These are phyloP conservation scores for Polietes domitor DNA, from an alignment of 2,888 invertebrate genomes.

Conservation along the genomic window DNA sequence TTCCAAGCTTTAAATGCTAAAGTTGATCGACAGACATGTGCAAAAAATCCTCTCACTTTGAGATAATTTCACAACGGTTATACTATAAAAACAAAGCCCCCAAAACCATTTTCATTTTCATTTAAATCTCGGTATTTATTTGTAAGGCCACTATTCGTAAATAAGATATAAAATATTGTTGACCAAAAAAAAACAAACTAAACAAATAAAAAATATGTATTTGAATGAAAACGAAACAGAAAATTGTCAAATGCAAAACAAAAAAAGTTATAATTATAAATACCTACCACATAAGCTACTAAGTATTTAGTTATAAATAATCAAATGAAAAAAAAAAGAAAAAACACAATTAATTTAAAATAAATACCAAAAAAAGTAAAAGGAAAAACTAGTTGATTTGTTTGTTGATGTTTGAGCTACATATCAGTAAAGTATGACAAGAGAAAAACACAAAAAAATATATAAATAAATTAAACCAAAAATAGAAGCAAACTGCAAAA, in stretches of 20 bases:
- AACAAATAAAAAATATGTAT: slow-evolving; percentile 18
- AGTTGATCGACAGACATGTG: too few species aligned
- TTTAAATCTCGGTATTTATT: too few species aligned
- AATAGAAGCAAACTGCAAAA: slow-evolving; percentile 61
- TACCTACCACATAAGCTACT: slow-evolving; percentile 27
- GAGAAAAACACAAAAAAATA: slow-evolving; percentile 63
- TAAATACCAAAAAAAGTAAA: slow-evolving; percentile 57
- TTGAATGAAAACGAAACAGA: slow-evolving; percentile 41
- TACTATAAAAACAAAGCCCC: too few species aligned
- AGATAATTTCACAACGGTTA: too few species aligned
- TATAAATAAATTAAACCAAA: slow-evolving; percentile 52
- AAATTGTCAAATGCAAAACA: slow-evolving; percentile 11
- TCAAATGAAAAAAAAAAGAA: slow-evolving; percentile 43
- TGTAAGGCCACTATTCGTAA: background rate
- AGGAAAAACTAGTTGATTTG: slow-evolving; percentile 76
- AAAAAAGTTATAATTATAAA: slow-evolving; percentile 22
- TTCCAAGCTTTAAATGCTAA: too few species aligned
- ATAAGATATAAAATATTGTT: slow-evolving; percentile 48
- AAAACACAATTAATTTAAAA: slow-evolving; percentile 23
- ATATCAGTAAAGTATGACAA: slow-evolving; percentile 78
- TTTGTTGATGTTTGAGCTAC: slow-evolving; percentile 81
- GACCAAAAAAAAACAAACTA: slow-evolving; percentile 50
- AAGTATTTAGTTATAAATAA: slow-evolving; percentile 51
- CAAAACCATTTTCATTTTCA: too few species aligned
- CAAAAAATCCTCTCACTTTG: too few species aligned